phyloP scores from a whole-genome alignment of 2,797 vertebrate genomes.

The Xiphophorus birchmanni region DNA sequence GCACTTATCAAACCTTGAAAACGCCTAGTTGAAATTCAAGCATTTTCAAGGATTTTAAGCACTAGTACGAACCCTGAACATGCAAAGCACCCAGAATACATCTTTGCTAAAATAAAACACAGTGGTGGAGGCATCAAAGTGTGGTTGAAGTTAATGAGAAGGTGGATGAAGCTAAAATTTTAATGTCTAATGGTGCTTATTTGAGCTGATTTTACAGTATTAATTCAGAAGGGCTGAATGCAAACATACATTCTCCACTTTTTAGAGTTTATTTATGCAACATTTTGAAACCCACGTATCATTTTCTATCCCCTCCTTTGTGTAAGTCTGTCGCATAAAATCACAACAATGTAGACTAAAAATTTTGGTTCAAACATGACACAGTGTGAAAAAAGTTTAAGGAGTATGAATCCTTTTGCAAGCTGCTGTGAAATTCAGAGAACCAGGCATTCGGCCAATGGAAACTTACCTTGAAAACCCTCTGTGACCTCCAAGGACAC shows the following conservation, averaged over 20 bases:
- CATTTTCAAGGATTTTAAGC: too few species aligned
- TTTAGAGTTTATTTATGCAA: neutral
- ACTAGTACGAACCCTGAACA: neutral
- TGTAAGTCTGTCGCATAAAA: neutral
- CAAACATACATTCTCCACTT: neutral
- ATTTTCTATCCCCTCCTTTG: neutral
- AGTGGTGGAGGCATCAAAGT: neutral
- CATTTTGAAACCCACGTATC: neutral
- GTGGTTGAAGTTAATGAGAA: neutral
- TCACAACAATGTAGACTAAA: neutral
- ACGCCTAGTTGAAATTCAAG: too few species aligned
- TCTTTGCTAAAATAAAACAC: neutral
- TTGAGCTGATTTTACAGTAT: neutral
- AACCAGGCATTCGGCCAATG: conserved; percentile 60
- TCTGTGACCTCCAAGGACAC: conserved; percentile 74
- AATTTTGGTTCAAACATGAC: neutral
- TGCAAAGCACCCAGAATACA: neutral
- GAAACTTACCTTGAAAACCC: conserved; percentile 71
- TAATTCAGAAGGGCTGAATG: neutral
- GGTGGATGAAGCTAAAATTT: neutral
- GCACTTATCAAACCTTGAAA: too few species aligned
- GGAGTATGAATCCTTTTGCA: neutral
- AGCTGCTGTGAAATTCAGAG: conserved; percentile 49
- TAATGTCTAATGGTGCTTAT: neutral
- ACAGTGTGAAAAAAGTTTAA: neutral